Conservation (phyloP, 2,888 invertebrate species). For the Coenonympha arcania region DNA sequence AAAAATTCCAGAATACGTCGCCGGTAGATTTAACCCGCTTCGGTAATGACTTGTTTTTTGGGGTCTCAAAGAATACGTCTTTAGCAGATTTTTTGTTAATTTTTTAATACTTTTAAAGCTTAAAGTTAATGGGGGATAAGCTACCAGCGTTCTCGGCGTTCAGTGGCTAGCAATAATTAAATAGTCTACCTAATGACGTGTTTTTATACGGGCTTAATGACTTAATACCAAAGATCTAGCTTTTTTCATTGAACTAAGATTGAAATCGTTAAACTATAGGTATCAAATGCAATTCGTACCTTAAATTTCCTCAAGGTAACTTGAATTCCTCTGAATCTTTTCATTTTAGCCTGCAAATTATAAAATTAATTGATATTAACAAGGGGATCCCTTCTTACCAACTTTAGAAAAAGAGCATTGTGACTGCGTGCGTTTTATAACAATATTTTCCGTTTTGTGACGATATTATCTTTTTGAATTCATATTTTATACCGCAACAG, state of each 20-base stretch:
- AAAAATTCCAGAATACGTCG: slow-evolving; percentile 60
- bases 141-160: background rate
- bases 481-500: background rate
- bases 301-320: too few species aligned
- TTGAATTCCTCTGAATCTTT: too few species aligned
- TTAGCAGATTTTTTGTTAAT: slow-evolving; percentile 66
- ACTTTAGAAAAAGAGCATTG: too few species aligned
- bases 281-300: too few species aligned
- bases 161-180: slow-evolving; percentile 3
- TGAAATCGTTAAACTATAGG: too few species aligned
- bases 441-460: too few species aligned
- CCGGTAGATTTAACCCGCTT: slow-evolving; percentile 66
- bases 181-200: slow-evolving; percentile 4
- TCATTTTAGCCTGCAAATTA: too few species aligned
- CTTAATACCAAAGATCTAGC: background rate
- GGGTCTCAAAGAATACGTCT: slow-evolving; percentile 72
- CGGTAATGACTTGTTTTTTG: slow-evolving; percentile 74
- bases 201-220: background rate
- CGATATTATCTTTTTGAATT: too few species aligned
- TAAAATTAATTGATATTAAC: too few species aligned
- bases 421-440: too few species aligned
- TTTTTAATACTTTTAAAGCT: slow-evolving; percentile 46
- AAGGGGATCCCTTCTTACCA: too few species aligned
- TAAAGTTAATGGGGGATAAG: slow-evolving; percentile 57
- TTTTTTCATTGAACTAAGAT: background rate